Evolutionary conservation across 2,113 vertebrate species (phyloP).

Genomic region (Anguilla japonica): DNA sequence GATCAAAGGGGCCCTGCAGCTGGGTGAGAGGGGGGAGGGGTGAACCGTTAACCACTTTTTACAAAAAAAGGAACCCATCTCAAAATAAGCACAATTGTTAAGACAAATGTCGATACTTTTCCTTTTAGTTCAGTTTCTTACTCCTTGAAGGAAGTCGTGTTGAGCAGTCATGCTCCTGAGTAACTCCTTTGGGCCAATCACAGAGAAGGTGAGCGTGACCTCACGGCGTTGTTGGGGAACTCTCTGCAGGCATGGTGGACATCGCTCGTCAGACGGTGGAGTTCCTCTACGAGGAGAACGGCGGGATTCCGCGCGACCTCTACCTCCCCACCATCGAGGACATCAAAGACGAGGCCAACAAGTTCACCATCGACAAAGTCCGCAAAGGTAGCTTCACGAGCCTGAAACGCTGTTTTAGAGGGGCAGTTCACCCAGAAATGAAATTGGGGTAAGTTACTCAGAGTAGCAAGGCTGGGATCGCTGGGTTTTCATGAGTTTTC

Average conservation of each 20-base stretch:
- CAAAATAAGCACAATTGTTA: too few relatives aligned
- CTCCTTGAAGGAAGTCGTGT: neutral
- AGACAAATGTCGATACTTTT: too few relatives aligned
- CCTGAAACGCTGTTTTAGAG: too few relatives aligned
- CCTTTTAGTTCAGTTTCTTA: neutral
- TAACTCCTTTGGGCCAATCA: too few relatives aligned
- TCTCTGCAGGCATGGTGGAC: constrained; percentile 85
- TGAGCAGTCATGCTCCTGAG: neutral
- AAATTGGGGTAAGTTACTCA: too few relatives aligned
- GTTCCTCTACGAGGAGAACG: constrained; percentile 97
- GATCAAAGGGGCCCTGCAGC: constrained; percentile 94
- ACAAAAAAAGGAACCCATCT: too few relatives aligned
- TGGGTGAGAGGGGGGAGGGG: constrained; percentile 72
- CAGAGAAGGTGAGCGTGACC: too few relatives aligned
- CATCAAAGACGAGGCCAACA: constrained; percentile 97
- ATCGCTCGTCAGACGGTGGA: constrained; percentile 96
- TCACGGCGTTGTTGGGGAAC: constrained; percentile 7
- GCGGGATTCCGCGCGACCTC: constrained; percentile 94
- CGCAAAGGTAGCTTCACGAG: constrained; percentile 82
- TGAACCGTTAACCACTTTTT: too few relatives aligned
- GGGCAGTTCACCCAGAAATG: too few relatives aligned
- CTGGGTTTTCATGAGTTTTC: too few relatives aligned
- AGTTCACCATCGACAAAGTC: constrained; percentile 98
- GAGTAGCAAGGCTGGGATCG: too few relatives aligned
- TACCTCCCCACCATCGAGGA: constrained; percentile 98